Percentiles rank a stretch among this genome's conserved stretches.
phyloP scores from a whole-genome alignment of 2,113 vertebrate genomes.

The Cinclus cinclus region DNA sequence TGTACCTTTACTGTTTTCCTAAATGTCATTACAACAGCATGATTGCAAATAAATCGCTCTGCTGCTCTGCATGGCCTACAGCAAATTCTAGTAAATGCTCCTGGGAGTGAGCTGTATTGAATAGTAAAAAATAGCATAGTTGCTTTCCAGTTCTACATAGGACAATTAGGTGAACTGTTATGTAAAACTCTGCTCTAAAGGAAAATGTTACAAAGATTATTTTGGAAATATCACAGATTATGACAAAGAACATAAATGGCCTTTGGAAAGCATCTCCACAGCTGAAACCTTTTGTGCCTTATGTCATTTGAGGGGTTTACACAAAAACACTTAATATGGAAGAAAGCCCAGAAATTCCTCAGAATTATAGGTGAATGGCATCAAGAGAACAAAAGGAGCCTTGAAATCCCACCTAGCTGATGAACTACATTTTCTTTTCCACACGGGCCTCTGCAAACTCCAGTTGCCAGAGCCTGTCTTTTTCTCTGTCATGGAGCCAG shows the following conservation, averaged over 20 bases:
- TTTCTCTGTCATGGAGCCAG: conserved; percentile 41
- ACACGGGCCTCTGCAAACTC: not conserved
- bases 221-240: not conserved
- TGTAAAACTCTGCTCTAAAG: conserved; percentile 18
- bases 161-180: conserved; percentile 14
- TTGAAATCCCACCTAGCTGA: conserved; percentile 37
- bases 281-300: conserved; percentile 14
- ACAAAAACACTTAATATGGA: conserved; percentile 31
- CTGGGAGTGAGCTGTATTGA: conserved; percentile 3
- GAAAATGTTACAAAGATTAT: conserved; percentile 21
- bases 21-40: not conserved
- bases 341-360: conserved; percentile 57
- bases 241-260: conserved; percentile 8
- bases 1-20: not conserved
- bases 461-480: conserved; percentile 16
- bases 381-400: conserved; percentile 33
- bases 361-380: conserved; percentile 53
- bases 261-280: conserved; percentile 29
- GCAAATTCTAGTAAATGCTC: conserved; percentile 13
- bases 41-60: not conserved
- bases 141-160: conserved; percentile 14
- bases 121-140: not conserved
- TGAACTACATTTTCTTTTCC: conserved; percentile 13
- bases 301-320: conserved; percentile 27
- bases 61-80: not conserved